Conservation (phyloP, 2,797 vertebrate species). For the Sparidentex hasta region DNA sequence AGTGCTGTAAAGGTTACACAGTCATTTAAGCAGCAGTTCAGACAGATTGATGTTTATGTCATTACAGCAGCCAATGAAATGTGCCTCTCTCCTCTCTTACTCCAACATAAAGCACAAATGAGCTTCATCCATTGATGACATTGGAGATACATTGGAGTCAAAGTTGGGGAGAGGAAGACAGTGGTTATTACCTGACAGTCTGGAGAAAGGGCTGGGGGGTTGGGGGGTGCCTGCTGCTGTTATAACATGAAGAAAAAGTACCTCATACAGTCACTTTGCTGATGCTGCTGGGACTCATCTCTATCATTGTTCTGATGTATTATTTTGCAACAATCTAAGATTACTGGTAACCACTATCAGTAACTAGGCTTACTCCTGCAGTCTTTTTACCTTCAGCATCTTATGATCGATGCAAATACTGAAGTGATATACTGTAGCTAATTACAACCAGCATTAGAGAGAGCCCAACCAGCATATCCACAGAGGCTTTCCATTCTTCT, state of each 20-base stretch:
- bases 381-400: not conserved
- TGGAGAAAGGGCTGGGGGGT: not conserved
- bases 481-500: not conserved
- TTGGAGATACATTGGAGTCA: constrained; percentile 67
- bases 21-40: constrained; percentile 87
- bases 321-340: not conserved
- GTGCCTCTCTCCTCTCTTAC: constrained; percentile 56
- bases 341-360: not conserved
- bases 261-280: constrained; percentile 19
- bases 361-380: not conserved
- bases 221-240: constrained; percentile 30
- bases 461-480: not conserved
- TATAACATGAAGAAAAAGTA: constrained; percentile 16
- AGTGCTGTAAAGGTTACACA: constrained; percentile 87
- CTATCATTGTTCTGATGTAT: not conserved
- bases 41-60: constrained; percentile 89
- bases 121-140: constrained; percentile 78
- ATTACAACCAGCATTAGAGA: constrained; percentile 10
- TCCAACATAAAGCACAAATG: constrained; percentile 77
- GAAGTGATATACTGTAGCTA: constrained; percentile 8
- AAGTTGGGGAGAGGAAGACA: constrained; percentile 35
- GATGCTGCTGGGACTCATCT: not conserved
- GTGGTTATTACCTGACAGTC: constrained; percentile 32
- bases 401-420: not conserved
- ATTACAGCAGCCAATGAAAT: constrained; percentile 82